These are phyloP conservation scores for Cephus pulcher DNA, from an alignment of 2,888 invertebrate genomes.

Conservation along the genomic window DNA sequence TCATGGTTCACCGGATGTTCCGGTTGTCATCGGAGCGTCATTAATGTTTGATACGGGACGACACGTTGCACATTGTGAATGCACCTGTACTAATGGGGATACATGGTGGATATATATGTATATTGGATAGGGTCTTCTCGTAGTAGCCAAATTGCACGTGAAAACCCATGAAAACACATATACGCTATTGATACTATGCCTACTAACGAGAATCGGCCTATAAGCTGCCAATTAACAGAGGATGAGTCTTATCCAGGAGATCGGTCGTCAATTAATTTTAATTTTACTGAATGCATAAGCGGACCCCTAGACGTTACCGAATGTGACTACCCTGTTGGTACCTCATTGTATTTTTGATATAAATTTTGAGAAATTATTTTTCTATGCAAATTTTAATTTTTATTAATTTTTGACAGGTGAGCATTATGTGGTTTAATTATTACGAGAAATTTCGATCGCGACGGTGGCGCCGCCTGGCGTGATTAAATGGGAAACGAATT, in stretches of 20 bases:
- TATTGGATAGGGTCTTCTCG: background rate
- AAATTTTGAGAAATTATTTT: background rate
- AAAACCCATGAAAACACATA: conserved; percentile 43
- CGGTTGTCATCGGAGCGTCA: background rate
- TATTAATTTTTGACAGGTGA: background rate
- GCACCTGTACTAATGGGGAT: conserved; percentile 33
- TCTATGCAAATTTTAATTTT: background rate
- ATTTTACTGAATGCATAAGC: conserved; percentile 33
- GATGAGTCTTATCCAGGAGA: conserved; percentile 52
- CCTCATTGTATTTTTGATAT: background rate
- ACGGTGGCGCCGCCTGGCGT: background rate
- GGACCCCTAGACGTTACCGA: background rate
- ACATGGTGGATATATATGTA: background rate
- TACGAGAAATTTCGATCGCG: background rate
- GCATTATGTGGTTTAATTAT: background rate
- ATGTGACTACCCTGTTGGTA: background rate
- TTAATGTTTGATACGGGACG: background rate
- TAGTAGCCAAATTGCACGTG: conserved; percentile 22
- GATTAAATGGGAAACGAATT: background rate
- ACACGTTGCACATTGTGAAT: conserved; percentile 22
- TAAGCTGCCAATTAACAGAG: conserved; percentile 64
- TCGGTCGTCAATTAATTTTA: conserved; percentile 61
- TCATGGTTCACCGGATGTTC: conserved; percentile 46
- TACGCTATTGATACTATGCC: conserved; percentile 37
- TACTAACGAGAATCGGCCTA: conserved; percentile 59